phyloP scores from a whole-genome alignment of 2,888 invertebrate genomes.

The Hyles lineata region DNA sequence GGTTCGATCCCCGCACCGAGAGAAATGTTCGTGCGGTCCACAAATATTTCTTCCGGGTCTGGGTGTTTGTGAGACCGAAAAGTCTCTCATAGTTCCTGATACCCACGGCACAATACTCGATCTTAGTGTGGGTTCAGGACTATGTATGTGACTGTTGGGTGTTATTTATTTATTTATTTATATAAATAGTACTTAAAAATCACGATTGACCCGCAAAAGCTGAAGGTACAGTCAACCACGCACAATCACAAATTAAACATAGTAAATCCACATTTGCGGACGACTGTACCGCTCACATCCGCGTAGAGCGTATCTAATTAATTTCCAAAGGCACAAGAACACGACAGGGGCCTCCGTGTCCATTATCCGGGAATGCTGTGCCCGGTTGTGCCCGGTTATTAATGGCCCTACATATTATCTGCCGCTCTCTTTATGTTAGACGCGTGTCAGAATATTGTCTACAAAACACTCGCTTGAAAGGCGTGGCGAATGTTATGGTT shows the following conservation, averaged over 20 bases:
- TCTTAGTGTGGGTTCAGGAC: no score
- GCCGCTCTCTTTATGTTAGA: conserved; percentile 41
- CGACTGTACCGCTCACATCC: conserved; percentile 40
- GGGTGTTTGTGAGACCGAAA: no score
- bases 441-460: conserved; percentile 48
- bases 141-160: no score
- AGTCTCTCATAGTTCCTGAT: no score
- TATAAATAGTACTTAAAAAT: no score
- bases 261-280: not conserved
- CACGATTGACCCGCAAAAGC: not conserved
- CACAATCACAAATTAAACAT: not conserved
- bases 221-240: not conserved
- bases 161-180: no score
- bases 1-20: no score
- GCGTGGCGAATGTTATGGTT: conserved; percentile 38
- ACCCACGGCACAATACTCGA: no score
- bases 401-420: conserved; percentile 52
- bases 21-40: no score
- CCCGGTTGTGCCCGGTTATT: conserved; percentile 55
- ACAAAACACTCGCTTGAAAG: conserved; percentile 46
- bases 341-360: conserved; percentile 49
- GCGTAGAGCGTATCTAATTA: conserved; percentile 65
- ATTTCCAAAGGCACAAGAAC: conserved; percentile 54
- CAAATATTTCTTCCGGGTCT: no score
- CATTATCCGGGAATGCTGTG: conserved; percentile 48